These are phyloP conservation scores for Mystacornis crossleyi DNA, from an alignment of 2,113 vertebrate genomes.

Conservation along the genomic window DNA sequence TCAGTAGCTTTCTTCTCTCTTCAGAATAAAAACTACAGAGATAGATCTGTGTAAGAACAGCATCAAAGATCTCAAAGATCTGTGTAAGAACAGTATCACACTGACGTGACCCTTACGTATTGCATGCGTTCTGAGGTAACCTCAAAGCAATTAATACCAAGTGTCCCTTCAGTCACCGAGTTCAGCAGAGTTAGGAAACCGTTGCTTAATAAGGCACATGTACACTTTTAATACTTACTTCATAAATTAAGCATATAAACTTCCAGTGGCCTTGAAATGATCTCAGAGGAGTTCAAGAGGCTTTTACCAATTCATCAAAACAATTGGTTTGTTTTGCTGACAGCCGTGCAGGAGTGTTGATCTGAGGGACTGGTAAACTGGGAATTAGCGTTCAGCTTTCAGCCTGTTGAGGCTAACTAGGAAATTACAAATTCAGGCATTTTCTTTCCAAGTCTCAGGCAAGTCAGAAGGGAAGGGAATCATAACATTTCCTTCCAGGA, in stretches of 20 bases:
- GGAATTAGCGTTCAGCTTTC: neutral
- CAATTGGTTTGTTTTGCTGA: conserved; percentile 16
- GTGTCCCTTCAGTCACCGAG: neutral
- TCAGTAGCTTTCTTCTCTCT: neutral
- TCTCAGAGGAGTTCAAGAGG: neutral
- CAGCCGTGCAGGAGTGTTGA: neutral
- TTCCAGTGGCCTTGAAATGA: neutral
- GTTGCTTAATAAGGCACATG: conserved; percentile 18
- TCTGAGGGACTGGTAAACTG: neutral
- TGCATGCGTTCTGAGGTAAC: neutral
- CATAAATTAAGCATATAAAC: conserved; percentile 27
- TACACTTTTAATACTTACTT: conserved; percentile 12
- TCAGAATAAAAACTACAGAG: neutral
- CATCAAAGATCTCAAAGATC: neutral
- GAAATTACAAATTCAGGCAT: neutral
- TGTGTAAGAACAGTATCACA: neutral
- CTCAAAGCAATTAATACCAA: neutral
- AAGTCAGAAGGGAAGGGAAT: neutral
- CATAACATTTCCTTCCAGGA: neutral
- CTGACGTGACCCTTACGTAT: neutral
- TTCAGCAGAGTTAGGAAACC: conserved; percentile 6
- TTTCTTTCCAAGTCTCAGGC: neutral
- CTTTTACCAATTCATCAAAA: conserved; percentile 22
- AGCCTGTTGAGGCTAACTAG: neutral
- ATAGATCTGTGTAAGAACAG: neutral